Percentiles rank a stretch among this genome's conserved stretches.
Evolutionary conservation across 2,888 invertebrate species (phyloP).

Genomic region (Taphrorychus bicolor): DNA sequence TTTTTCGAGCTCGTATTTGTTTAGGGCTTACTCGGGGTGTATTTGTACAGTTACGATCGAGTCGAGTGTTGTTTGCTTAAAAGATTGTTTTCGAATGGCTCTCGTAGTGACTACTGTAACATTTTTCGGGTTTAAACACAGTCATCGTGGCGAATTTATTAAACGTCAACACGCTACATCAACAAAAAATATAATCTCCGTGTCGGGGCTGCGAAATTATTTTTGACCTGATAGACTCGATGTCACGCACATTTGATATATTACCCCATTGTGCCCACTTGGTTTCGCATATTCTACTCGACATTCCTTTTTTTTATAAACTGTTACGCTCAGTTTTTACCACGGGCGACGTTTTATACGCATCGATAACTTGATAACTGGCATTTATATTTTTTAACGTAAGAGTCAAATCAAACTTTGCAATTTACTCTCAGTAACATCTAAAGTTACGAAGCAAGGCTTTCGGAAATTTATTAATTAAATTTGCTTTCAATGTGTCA

Average conservation of each 20-base stretch:
- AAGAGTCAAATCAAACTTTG: no score
- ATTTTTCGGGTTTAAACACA: no score
- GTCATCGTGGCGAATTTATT: neutral
- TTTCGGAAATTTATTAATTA: conserved; percentile 18
- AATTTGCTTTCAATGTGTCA: conserved; percentile 15
- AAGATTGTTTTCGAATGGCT: neutral
- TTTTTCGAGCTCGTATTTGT: neutral
- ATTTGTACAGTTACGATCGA: neutral
- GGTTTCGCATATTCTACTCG: neutral
- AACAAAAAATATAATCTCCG: neutral
- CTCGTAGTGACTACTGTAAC: neutral
- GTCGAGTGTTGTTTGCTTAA: conserved; percentile 2
- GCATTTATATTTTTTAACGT: no score
- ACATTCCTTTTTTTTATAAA: neutral
- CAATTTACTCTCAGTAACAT: neutral
- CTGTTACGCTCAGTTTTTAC: no score
- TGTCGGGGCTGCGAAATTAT: neutral
- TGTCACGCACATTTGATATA: neutral
- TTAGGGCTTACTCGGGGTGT: neutral
- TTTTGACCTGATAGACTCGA: neutral
- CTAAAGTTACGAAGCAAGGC: conserved; percentile 1
- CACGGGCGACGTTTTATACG: neutral
- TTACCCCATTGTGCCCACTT: neutral
- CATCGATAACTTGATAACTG: no score
- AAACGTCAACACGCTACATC: neutral